Evolutionary conservation across 2,113 vertebrate genomes (phyloP), one percentile per base, ranked within the genome.

Genomic region (Micronisus gabar): DNA sequence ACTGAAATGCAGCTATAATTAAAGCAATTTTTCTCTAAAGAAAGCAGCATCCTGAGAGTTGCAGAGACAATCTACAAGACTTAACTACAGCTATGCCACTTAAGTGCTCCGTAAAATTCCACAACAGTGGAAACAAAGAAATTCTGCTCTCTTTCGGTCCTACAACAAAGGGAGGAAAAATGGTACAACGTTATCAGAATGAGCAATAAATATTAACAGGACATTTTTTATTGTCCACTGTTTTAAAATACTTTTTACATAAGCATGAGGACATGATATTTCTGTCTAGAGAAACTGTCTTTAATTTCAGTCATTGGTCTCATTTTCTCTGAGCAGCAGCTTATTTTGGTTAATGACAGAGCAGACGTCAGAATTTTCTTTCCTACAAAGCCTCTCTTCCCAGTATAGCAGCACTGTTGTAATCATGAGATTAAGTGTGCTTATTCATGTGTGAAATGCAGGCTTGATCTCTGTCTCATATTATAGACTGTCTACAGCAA

Each of bases 381-480:
- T 26, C 48, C 82, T 41, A 7, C 86, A 59, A 91, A 72, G 92
- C 91, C 81, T 88, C 93, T 67, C 74, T 75, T 80, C 56, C 84
- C 78, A 62, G 92, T 47, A 97, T 98, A 98, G 98, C 96, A 97
- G 97, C 83, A n/a, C 95, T 66, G 97, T 34, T 93, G 91, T 97
- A 97, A 98, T 98, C 97, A 86, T 50, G 95, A 98, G 98, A 98
- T 98, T 98, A 98, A 98, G 91, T 96, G 95, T 82, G 97, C 82
- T 97, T 97, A 97, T 97, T 98, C 97, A 96, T 83, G 97, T 98
- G 98, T 98, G 98, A 99, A 99, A 99, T 95, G 94, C 97, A 97
- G 98, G 97, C 97, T 98, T 98, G 98, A 98, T 98, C 98, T 97
- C 98, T 93, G 97, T 63, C 98, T 97, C 98, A 86, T 93, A 96